Base-by-base conservation (phyloP, 53 echinoderm and acorn worm genomes). In the Apostichopus leukothele region DNA sequence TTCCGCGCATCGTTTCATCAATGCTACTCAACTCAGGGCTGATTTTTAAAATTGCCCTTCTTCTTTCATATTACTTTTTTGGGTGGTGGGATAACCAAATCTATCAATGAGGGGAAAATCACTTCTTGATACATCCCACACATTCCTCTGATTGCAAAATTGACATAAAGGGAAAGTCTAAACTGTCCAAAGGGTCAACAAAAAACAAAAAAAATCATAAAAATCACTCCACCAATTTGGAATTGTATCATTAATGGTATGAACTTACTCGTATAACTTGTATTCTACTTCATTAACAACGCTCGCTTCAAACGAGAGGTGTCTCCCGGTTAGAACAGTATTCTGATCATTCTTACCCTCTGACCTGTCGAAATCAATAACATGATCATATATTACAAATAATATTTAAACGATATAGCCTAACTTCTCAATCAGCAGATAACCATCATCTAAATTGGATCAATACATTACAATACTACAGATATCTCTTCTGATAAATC, bases 201-300 rank as follows among this genome's bases (percentile, higher is more conserved):
- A 39, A 39, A 3, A 0, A 39, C 0, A 0, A 25, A 39, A 39
- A 39, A 39, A 3, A 39, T 57, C 7, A 57, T 57, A 57, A 0
- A 57, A 57, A 57, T 57, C 39, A 3, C 39, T 39, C 39, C 39
- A 39, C 39, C 39, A 39, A 3, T 39, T 3, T 39, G 39, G 3
- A 39, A 39, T 39, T 39, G 39, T 39, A 39, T 39, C 39, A 39
- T 39, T 39, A 3, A 39, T 39, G 39, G 63, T 13, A 63, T 16
- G 9, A 27, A 99, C 99, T 96, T 94, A 99, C 99, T 99, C 99
- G 91, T 99, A 94, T 1, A 99, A 88, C 76, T 96, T 99, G 94
- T 99, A 99, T 75, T 99, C 99, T 91, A 99, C 96, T 89, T 96
- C 99, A 91, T 99, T 99, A 78, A 99, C 99, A 50, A 90, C 80